Evolutionary conservation across 2,888 invertebrate genomes (phyloP).

Genomic region (Mamestra brassicae): DNA sequence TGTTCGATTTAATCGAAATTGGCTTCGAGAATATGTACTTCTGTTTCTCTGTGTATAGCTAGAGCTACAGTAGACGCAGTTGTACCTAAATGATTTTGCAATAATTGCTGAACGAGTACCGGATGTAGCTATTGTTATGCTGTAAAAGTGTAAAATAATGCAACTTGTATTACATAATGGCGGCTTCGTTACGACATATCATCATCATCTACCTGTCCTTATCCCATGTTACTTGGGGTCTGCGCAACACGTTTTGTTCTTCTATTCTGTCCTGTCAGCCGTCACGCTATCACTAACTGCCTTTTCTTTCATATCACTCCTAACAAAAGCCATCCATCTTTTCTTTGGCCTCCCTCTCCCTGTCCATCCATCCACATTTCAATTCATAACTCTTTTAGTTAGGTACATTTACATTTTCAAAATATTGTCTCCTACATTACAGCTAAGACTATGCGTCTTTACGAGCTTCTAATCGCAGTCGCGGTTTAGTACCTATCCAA

Average conservation of each 20-base stretch:
- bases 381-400: too few relatives aligned
- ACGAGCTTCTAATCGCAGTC: background rate
- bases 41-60: slow-evolving; percentile 13
- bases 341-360: too few relatives aligned
- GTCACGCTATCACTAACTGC: too few relatives aligned
- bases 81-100: slow-evolving; percentile 39
- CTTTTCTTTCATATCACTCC: too few relatives aligned
- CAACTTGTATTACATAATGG: slow-evolving; percentile 27
- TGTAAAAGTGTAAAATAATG: slow-evolving; percentile 33
- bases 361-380: too few relatives aligned
- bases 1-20: slow-evolving; percentile 46
- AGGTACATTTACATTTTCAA: background rate
- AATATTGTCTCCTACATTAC: slow-evolving; percentile 10
- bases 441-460: background rate
- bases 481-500: background rate
- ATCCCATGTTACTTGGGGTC: too few relatives aligned
- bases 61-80: background rate
- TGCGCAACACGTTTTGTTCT: too few relatives aligned
- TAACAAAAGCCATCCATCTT: too few relatives aligned
- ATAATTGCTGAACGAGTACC: slow-evolving; percentile 35
- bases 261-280: too few relatives aligned
- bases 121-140: slow-evolving; percentile 31
- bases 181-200: background rate
- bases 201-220: too few relatives aligned
- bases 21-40: slow-evolving; percentile 17